These are phyloP conservation scores for Cetonia aurata DNA, from an alignment of 2,888 invertebrate genomes.

Conservation along the genomic window DNA sequence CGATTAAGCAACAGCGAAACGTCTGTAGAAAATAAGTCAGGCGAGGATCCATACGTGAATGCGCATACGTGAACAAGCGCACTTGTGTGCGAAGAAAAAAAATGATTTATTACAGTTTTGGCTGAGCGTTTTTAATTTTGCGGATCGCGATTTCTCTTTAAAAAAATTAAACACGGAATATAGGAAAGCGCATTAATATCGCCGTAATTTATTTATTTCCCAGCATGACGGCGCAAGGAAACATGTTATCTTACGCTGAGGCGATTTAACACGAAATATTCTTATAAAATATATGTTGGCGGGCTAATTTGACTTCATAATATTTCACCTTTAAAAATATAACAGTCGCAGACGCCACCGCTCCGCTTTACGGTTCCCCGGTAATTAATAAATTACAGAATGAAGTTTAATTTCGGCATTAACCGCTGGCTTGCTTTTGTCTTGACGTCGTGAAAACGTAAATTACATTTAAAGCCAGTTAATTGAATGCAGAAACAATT, in stretches of 20 bases:
- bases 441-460: constrained; percentile 24
- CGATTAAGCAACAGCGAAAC: constrained; percentile 34
- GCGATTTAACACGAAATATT: constrained; percentile 46
- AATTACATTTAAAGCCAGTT: constrained; percentile 25
- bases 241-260: constrained; percentile 44
- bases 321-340: constrained; percentile 46
- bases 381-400: constrained; percentile 44
- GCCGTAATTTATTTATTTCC: constrained; percentile 44
- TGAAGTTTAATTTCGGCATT: constrained; percentile 45
- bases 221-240: constrained; percentile 45
- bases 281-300: constrained; percentile 45
- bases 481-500: constrained; percentile 36
- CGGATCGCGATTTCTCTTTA: constrained; percentile 35
- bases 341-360: constrained; percentile 38
- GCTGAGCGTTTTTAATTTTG: constrained; percentile 43
- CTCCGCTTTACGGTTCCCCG: constrained; percentile 20
- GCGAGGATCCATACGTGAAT: constrained; percentile 9
- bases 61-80: constrained; percentile 3
- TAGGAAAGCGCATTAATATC: constrained; percentile 45
- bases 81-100: constrained; percentile 16
- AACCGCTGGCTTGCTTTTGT: constrained; percentile 33
- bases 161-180: constrained; percentile 41
- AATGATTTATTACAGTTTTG: constrained; percentile 36
- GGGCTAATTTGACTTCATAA: constrained; percentile 47
- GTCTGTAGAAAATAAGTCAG: constrained; percentile 30